phyloP scores from a whole-genome alignment of 1,140 invertebrate species.

The Protaetia brevitarsis region DNA sequence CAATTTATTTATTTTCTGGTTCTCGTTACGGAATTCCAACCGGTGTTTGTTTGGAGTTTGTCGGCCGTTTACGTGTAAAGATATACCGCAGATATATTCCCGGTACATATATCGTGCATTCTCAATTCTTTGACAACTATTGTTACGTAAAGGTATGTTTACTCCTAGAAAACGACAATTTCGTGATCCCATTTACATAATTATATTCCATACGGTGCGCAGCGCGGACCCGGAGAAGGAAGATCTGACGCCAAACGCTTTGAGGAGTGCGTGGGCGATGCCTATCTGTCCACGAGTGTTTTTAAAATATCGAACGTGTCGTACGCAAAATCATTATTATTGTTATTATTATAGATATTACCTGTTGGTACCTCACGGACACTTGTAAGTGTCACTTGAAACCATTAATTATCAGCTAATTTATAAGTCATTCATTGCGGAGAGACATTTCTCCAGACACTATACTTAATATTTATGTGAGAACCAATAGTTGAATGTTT shows the following conservation, averaged over 20 bases:
- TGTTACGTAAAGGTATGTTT: constrained; percentile 20
- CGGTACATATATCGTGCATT: constrained; percentile 16
- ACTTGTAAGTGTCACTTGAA: constrained; percentile 1
- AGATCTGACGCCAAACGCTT: neutral
- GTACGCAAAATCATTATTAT: constrained; percentile 6
- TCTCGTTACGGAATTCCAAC: constrained; percentile 16
- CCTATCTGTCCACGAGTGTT: neutral
- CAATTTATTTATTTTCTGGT: constrained; percentile 18
- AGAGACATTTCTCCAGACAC: neutral
- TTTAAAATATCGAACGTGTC: neutral
- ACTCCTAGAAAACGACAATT: constrained; percentile 7
- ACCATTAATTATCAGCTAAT: constrained; percentile 6
- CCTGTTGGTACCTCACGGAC: neutral
- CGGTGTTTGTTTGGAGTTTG: constrained; percentile 13
- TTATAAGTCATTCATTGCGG: neutral
- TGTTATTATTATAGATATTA: no score
- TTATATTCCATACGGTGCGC: constrained; percentile 15
- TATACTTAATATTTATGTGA: neutral
- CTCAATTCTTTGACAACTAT: constrained; percentile 22
- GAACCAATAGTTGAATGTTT: neutral
- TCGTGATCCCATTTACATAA: constrained; percentile 22
- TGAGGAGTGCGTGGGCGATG: constrained; percentile 4
- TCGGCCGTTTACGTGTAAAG: constrained; percentile 11
- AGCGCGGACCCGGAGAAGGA: neutral
- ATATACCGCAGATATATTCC: constrained; percentile 5